phyloP scores from a whole-genome alignment of 2,888 invertebrate species.

The Seira sanloemensis region DNA sequence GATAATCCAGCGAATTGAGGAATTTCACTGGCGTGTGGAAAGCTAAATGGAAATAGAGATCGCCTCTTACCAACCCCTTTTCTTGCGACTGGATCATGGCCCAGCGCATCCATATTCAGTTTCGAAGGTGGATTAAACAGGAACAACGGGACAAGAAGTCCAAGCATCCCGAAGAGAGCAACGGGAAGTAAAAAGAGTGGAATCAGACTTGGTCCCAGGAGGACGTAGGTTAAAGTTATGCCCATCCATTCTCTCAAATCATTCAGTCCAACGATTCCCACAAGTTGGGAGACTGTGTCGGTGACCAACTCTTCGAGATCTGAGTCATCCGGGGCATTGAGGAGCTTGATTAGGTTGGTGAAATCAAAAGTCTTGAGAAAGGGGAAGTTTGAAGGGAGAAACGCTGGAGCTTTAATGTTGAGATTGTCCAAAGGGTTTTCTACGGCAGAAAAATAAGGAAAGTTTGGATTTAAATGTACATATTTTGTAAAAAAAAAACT shows the following conservation, averaged over 20 bases:
- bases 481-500: background rate
- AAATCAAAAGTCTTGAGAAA: conserved; percentile 15
- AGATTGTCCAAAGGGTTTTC: background rate
- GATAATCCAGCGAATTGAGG: background rate
- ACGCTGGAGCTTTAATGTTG: background rate
- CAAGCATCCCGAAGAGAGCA: conserved; percentile 38
- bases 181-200: conserved; percentile 56
- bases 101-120: conserved; percentile 29
- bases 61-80: conserved; percentile 15
- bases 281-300: conserved; percentile 38
- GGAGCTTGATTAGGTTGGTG: conserved; percentile 37
- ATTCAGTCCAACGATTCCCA: conserved; percentile 47
- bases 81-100: conserved; percentile 46
- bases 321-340: conserved; percentile 4
- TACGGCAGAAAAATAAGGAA: background rate
- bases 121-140: conserved; percentile 52
- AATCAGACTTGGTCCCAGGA: conserved; percentile 58
- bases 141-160: conserved; percentile 50
- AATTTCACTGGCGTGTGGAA: background rate
- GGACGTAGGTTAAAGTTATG: conserved; percentile 45
- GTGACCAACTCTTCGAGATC: conserved; percentile 25
- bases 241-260: conserved; percentile 64
- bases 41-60: background rate
- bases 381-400: background rate
- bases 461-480: background rate